Evolutionary conservation across 2,113 vertebrate genomes (phyloP).

Genomic region (Rhynchopsitta pachyrhyncha): DNA sequence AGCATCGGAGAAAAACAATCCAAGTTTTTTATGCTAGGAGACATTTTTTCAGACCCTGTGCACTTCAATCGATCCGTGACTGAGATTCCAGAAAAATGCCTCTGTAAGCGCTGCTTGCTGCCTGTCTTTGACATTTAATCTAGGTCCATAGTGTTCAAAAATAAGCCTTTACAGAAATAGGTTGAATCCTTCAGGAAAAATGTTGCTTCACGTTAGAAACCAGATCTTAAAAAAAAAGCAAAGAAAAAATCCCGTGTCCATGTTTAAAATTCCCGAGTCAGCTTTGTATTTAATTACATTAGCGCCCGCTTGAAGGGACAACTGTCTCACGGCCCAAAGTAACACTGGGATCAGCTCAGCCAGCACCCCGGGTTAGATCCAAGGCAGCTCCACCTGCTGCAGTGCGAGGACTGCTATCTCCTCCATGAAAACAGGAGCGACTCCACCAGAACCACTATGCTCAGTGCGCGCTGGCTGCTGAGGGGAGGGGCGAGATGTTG

Average conservation of each 20-base stretch:
- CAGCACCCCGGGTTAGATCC: conserved; percentile 19
- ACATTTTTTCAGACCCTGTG: conserved; percentile 80
- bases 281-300: neutral
- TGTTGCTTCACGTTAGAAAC: conserved; percentile 14
- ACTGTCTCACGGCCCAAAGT: conserved; percentile 17
- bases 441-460: conserved; percentile 35
- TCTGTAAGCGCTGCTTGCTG: conserved; percentile 77
- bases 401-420: conserved; percentile 38
- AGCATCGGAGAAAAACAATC: conserved; percentile 86
- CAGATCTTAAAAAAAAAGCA: neutral
- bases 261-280: conserved; percentile 22
- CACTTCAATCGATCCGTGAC: conserved; percentile 73
- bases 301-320: neutral
- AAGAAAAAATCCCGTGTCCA: conserved; percentile 39
- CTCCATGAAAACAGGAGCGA: conserved; percentile 42
- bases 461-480: conserved; percentile 1
- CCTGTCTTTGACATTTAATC: conserved; percentile 84
- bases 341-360: neutral
- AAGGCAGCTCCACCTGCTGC: conserved; percentile 69
- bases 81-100: conserved; percentile 76
- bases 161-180: conserved; percentile 62
- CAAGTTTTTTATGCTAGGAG: conserved; percentile 83
- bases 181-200: conserved; percentile 24
- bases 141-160: conserved; percentile 76
- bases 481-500: conserved; percentile 65